phyloP scores from a whole-genome alignment of 2,888 invertebrate species.

The Atherix ibis region DNA sequence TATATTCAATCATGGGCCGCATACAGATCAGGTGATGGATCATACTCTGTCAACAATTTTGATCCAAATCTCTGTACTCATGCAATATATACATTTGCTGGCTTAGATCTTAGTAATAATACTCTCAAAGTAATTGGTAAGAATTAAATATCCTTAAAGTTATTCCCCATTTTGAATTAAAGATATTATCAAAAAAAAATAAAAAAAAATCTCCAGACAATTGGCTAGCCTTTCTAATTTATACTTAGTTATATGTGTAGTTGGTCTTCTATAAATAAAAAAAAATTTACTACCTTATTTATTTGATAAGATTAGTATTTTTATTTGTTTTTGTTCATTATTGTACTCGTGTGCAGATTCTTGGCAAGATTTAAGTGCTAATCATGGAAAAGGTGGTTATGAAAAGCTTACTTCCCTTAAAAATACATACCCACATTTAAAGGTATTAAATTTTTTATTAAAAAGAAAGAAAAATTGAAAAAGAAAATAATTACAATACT shows the following conservation, averaged over 20 bases:
- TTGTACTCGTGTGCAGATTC: constrained; percentile 38
- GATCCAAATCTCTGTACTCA: constrained; percentile 65
- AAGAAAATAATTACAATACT: too few relatives aligned
- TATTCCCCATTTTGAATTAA: too few relatives aligned
- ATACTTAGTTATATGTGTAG: background rate
- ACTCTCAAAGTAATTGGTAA: constrained; percentile 54
- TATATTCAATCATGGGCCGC: constrained; percentile 68
- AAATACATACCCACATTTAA: background rate
- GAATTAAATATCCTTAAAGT: too few relatives aligned
- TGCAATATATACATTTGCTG: constrained; percentile 67
- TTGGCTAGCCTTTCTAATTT: too few relatives aligned
- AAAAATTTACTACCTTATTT: background rate
- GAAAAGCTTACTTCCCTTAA: constrained; percentile 31
- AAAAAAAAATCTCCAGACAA: too few relatives aligned
- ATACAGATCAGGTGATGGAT: constrained; percentile 49
- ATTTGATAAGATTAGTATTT: too few relatives aligned
- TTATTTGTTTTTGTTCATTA: too few relatives aligned
- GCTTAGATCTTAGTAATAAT: constrained; percentile 47
- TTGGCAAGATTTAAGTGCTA: constrained; percentile 59
- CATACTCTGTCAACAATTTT: constrained; percentile 48
- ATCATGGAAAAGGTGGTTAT: constrained; percentile 58
- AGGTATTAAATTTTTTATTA: constrained; percentile 14
- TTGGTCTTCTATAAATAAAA: background rate
- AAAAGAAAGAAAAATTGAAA: too few relatives aligned
- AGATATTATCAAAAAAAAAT: too few relatives aligned